Conservation (phyloP, 2,797 vertebrate genomes). For the Eleutherodactylus coqui region DNA sequence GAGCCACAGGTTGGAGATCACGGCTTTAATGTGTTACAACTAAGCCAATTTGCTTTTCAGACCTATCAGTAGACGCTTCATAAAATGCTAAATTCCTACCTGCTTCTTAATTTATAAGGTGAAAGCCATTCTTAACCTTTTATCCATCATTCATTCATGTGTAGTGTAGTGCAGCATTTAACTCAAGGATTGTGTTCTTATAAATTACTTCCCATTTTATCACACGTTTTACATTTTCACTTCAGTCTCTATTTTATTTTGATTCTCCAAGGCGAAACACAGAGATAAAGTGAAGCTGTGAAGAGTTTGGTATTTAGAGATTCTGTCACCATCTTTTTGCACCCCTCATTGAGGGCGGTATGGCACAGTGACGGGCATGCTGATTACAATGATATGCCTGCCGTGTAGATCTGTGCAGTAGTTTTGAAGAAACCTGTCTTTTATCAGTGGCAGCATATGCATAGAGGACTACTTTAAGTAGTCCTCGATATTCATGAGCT, state of each 20-base stretch:
- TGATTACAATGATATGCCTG: too few species aligned
- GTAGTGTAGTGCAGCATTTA: background rate
- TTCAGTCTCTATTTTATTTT: conserved; percentile 30
- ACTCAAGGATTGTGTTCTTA: background rate
- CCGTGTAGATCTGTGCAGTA: too few species aligned
- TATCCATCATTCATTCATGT: conserved; percentile 28
- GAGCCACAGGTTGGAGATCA: too few species aligned
- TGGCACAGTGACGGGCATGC: too few species aligned
- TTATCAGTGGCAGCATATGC: too few species aligned
- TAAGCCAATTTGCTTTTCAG: background rate
- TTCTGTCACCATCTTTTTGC: too few species aligned
- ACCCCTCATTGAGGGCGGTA: too few species aligned
- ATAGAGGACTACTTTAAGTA: too few species aligned
- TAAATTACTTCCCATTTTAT: conserved; percentile 11
- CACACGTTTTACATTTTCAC: conserved; percentile 38
- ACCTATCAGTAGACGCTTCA: background rate
- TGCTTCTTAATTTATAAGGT: background rate
- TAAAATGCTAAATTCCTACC: background rate
- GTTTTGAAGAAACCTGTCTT: too few species aligned
- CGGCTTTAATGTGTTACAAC: too few species aligned
- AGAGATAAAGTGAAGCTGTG: background rate
- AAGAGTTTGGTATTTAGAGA: conserved; percentile 2
- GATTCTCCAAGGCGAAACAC: background rate
- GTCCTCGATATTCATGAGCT: too few species aligned
- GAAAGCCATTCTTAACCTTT: background rate